These are phyloP conservation scores for Nesidiocoris tenuis DNA, from an alignment of 2,888 invertebrate genomes.

Conservation along the genomic window DNA sequence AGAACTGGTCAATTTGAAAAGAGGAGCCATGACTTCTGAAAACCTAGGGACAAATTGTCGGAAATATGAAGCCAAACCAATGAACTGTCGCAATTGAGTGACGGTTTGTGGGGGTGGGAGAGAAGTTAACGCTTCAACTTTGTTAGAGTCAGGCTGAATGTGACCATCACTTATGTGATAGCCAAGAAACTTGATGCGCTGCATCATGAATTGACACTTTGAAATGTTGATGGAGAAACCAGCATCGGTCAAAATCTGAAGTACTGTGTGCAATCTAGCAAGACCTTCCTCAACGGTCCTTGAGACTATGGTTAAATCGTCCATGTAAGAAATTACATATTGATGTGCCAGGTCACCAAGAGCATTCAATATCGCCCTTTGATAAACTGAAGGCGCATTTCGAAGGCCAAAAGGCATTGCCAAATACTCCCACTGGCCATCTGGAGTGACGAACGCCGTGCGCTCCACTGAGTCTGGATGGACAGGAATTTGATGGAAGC, in stretches of 20 bases:
- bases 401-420: conserved; percentile 24
- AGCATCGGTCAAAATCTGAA: no score
- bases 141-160: conserved; percentile 1
- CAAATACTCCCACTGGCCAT: conserved; percentile 35
- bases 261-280: conserved; percentile 50
- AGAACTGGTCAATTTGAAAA: conserved; percentile 47
- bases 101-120: background rate
- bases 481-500: conserved; percentile 12
- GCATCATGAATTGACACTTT: conserved; percentile 38
- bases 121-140: conserved; percentile 17
- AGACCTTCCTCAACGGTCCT: conserved; percentile 50
- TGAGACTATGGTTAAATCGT: conserved; percentile 51
- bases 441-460: no score
- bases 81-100: conserved; percentile 6
- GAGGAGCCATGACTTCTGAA: conserved; percentile 5
- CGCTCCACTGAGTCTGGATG: conserved; percentile 18
- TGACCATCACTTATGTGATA: conserved; percentile 11
- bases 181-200: conserved; percentile 31
- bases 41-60: conserved; percentile 11
- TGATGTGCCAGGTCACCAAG: conserved; percentile 51
- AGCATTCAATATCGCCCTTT: conserved; percentile 52
- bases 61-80: conserved; percentile 30
- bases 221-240: no score
- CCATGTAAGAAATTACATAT: conserved; percentile 50
- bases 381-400: conserved; percentile 27